phyloP scores from a whole-genome alignment of 2,888 invertebrate species.

The Campaea margaritaria region DNA sequence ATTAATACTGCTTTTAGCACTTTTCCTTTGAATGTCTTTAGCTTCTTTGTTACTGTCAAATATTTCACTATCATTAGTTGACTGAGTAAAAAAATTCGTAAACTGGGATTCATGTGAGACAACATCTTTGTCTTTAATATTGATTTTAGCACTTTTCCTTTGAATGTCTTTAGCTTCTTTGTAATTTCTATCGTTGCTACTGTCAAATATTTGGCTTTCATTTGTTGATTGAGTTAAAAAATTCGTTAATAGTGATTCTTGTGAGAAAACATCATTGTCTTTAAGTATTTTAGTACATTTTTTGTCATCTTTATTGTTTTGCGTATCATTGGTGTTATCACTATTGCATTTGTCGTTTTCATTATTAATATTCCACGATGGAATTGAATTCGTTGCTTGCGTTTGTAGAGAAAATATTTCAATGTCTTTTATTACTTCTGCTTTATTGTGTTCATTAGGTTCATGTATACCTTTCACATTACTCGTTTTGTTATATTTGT shows the following conservation, averaged over 20 bases:
- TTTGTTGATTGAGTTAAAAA: not conserved
- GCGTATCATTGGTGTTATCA: too few relatives aligned
- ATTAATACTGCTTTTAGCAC: not conserved
- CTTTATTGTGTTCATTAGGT: not conserved
- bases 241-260: not conserved
- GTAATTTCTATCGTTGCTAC: not conserved
- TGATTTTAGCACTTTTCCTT: not conserved
- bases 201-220: not conserved
- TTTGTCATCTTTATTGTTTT: not conserved
- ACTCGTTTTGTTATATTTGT: constrained; percentile 5
- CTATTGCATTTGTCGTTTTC: not conserved
- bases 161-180: not conserved
- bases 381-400: not conserved
- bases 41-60: not conserved
- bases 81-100: not conserved
- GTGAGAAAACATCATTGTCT: not conserved
- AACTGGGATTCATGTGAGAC: not conserved
- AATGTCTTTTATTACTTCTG: not conserved
- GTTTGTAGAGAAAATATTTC: constrained; percentile 5
- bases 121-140: too few relatives aligned
- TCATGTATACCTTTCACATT: constrained; percentile 1
- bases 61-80: not conserved
- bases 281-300: not conserved
- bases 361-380: not conserved
- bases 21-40: not conserved